These are phyloP conservation scores for Champsocephalus esox DNA, from an alignment of 2,797 vertebrate species.

Conservation along the genomic window DNA sequence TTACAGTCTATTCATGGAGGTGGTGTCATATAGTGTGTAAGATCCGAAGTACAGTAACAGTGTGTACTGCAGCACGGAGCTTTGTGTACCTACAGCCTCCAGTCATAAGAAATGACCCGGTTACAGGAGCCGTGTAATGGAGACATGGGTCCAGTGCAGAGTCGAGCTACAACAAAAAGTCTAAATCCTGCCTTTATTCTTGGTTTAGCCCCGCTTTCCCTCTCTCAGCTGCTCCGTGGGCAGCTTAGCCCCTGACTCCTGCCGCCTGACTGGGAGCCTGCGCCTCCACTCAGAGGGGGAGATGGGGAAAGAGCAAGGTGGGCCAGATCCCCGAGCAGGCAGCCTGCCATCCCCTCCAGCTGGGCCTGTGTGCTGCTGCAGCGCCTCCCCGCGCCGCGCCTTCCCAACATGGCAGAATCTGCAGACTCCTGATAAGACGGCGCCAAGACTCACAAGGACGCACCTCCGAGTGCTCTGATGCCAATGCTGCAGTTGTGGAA, in stretches of 20 bases:
- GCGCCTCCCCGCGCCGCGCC: constrained; percentile 61
- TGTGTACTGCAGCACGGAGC: constrained; percentile 27
- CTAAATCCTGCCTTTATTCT: constrained; percentile 82
- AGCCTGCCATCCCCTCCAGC: constrained; percentile 77
- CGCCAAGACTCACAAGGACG: constrained; percentile 81
- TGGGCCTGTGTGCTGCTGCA: constrained; percentile 67
- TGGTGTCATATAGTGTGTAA: constrained; percentile 25
- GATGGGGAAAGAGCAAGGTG: constrained; percentile 66
- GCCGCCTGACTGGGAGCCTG: constrained; percentile 72
- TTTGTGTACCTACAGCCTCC: constrained; percentile 44
- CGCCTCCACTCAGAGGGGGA: constrained; percentile 69
- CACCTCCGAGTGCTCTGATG: constrained; percentile 80
- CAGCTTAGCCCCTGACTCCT: constrained; percentile 73
- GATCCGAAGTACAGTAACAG: constrained; percentile 32
- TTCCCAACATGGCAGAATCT: constrained; percentile 79
- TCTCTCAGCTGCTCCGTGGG: constrained; percentile 65
- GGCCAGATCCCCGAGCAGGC: constrained; percentile 71
- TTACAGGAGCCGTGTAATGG: constrained; percentile 65
- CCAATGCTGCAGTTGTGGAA: constrained; percentile 80
- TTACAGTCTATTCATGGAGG: constrained; percentile 41
- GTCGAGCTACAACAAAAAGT: constrained; percentile 58
- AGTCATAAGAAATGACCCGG: constrained; percentile 48
- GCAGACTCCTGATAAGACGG: constrained; percentile 83
- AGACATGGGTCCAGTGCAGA: constrained; percentile 67
- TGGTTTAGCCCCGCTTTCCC: constrained; percentile 76